Evolutionary conservation across 2,113 vertebrate species (phyloP), one percentile per base, ranked within the genome.

Genomic region (Poeciliopsis turrubarensis): DNA sequence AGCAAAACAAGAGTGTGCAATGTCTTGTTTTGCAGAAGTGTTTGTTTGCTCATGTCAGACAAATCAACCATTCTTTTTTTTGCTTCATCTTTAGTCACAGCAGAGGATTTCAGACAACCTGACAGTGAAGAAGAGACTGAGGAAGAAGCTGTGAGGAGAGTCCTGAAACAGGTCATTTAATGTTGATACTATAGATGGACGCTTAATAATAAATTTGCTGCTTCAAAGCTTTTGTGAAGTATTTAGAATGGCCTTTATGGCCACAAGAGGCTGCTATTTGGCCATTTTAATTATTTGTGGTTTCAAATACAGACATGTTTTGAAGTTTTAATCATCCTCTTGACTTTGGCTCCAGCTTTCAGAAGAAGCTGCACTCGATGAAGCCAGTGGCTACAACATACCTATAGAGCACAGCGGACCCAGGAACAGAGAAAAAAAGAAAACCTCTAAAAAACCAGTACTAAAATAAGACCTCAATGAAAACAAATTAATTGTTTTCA

Each of bases 101-200:
- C 94, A 78, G 91, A 95, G 72, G 92, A 96, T 70, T 94, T 95
- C 71, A 92, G 87, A 68, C 84, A 95, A 9, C 94, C 96, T 27
- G 96, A 98, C 85, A 98, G 96, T 51, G 97, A 98, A 60, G 97
- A 98, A 15, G 97, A 98, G 37, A 95, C 96, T n/a, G 92, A 96
- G 73, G 97, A 99, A 75, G 95, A 96, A 86, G 94, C 95, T 68
- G 93, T 97, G 76, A 87, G 60, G 87, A 95, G 95, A 87, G 93
- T 98, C 34, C 85, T 99, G 41, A 96, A 95, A 89, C 96, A 96
- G 97, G 98, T 25, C 57, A 7, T 57, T 57, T 31, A 29, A 68
- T 1, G 32, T 14, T 65, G 1, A 47, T 30, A n/a, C 57, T 66
- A 7, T 69, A 31, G 34, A 77, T 72, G 17, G 5, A 25, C 32